Percentiles rank a stretch among this genome's conserved stretches.
These are phyloP conservation scores for Drosophila putrida DNA, from an alignment of 2,888 invertebrate genomes.

Conservation along the genomic window DNA sequence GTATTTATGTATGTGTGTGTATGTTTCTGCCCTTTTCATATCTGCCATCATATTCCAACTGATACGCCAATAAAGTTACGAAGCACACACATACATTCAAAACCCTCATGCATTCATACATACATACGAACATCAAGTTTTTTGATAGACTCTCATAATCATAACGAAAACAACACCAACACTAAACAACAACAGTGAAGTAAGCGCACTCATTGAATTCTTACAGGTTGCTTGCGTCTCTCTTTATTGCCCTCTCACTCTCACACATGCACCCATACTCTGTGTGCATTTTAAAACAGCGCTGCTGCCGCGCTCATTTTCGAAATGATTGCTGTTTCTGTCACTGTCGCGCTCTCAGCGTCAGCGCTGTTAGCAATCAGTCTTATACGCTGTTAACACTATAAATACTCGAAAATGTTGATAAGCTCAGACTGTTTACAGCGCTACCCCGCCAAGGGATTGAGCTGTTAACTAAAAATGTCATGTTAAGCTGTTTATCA, in stretches of 20 bases:
- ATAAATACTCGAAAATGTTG: slow-evolving; percentile 48
- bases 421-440: slow-evolving; percentile 2
- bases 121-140: slow-evolving; percentile 53
- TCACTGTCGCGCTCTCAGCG: slow-evolving; percentile 48
- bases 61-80: slow-evolving; percentile 47
- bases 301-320: slow-evolving; percentile 51
- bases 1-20: slow-evolving; percentile 18
- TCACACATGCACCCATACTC: slow-evolving; percentile 10
- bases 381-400: slow-evolving; percentile 61
- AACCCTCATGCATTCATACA: slow-evolving; percentile 19
- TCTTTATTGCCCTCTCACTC: slow-evolving; percentile 33
- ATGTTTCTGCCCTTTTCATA: slow-evolving; percentile 76
- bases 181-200: slow-evolving; percentile 28
- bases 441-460: slow-evolving; percentile 35
- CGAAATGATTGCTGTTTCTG: slow-evolving; percentile 58
- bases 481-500: slow-evolving; percentile 12
- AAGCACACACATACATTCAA: slow-evolving; percentile 28
- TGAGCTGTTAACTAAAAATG: slow-evolving; percentile 2
- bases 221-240: slow-evolving; percentile 70
- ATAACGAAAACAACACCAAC: slow-evolving; percentile 74
- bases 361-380: slow-evolving; percentile 57
- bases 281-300: slow-evolving; percentile 27
- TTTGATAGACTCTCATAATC: slow-evolving; percentile 84
- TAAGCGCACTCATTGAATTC: slow-evolving; percentile 64
- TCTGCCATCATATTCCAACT: slow-evolving; percentile 83